Conservation (phyloP, 2,888 invertebrate species). For the Lasioglossum malachurum region DNA sequence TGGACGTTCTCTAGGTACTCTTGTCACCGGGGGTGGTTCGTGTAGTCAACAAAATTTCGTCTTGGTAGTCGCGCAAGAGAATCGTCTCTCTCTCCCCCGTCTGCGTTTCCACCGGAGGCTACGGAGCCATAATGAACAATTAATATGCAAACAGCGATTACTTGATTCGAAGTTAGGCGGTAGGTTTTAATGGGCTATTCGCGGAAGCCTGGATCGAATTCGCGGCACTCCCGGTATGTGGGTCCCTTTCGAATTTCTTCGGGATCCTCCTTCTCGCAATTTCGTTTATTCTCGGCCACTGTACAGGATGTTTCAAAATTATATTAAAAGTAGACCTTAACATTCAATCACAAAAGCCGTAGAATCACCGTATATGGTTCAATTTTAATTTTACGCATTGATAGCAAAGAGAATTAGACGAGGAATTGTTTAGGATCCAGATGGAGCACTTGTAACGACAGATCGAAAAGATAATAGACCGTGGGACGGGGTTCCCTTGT, state of each 20-base stretch:
- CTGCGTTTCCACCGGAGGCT: conserved; percentile 53
- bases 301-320: too few species aligned
- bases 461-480: not conserved
- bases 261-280: not conserved
- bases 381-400: too few species aligned
- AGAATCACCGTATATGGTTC: too few species aligned
- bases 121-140: conserved; percentile 81
- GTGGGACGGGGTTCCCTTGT: not conserved
- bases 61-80: conserved; percentile 61
- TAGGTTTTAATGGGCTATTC: conserved; percentile 79
- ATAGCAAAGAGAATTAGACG: too few species aligned
- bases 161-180: conserved; percentile 81
- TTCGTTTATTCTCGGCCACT: not conserved
- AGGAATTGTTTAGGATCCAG: not conserved
- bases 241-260: conserved; percentile 16
- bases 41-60: conserved; percentile 56
- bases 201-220: conserved; percentile 58
- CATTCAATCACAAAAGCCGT: too few species aligned
- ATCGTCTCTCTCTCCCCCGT: conserved; percentile 28
- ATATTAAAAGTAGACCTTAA: too few species aligned
- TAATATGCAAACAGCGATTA: conserved; percentile 84
- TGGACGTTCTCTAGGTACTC: conserved; percentile 23
- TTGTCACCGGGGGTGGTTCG: conserved; percentile 27
- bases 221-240: conserved; percentile 4
- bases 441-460: too few species aligned